Base-by-base conservation (phyloP, 2,797 vertebrate species). In the Galaxias olidus region DNA sequence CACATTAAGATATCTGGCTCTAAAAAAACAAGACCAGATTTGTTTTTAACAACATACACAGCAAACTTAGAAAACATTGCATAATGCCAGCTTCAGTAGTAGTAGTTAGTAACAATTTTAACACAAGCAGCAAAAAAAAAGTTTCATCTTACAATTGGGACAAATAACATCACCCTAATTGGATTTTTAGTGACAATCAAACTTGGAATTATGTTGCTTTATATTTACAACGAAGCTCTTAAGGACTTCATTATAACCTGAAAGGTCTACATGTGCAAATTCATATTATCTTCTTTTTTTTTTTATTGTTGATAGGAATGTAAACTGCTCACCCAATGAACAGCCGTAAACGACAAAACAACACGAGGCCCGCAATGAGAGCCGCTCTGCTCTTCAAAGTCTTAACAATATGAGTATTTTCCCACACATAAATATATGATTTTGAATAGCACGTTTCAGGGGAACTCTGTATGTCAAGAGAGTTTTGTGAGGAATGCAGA, bases 181-280 rank as follows among this genome's bases (percentile, higher is more conserved):
- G 10, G 20, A 54, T 54, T 18, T n/a, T 12, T 77, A 69, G 79
- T 74, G 77, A 30, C 30, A 63, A 57, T 78, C 75, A 56, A 65
- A 15, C 78, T 56, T 80, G 56, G 40, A 76, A 64, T 71, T 20
- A 67, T 61, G 81, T 77, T 69, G 74, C 75, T 78, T 71, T 75
- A 83, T 84, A 88, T 87, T 79, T 81, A 85, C 68, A 82, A 73
- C 60, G 72, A 83, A 83, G 81, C 70, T 64, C 73, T 59, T 68
- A 69, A 70, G 15, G 45, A 75, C 79, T 74, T 77, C 79, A 78
- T 73, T 65, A 76, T 59, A 52, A 83, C 81, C 82, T 84, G 79
- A 78, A 88, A 84, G 65, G 63, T 83, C 79, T 73, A 84, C 71
- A 72, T 78, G 86, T 89, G 86, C 86, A 90, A 86, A 88, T 77